Percentiles rank a stretch among this genome's conserved stretches.
phyloP scores from a whole-genome alignment of 1,140 invertebrate genomes.

The Procambarus virginalis region DNA sequence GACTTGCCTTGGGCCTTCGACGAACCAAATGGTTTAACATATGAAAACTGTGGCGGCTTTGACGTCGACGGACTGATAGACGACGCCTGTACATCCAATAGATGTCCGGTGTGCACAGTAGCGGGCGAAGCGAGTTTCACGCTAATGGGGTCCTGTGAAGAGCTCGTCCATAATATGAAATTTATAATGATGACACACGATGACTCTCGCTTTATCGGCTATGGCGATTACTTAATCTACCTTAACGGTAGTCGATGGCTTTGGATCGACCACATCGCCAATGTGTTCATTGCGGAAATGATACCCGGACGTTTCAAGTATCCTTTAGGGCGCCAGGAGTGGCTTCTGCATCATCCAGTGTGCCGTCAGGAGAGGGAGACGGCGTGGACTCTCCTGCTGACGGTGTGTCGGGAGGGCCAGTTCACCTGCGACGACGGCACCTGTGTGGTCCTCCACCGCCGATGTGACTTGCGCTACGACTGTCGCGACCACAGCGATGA shows the following conservation, averaged over 20 bases:
- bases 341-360: constrained; percentile 44
- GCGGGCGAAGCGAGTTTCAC: constrained; percentile 34
- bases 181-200: constrained; percentile 39
- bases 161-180: constrained; percentile 32
- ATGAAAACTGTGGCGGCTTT: constrained; percentile 57
- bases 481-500: constrained; percentile 93
- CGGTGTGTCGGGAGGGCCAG: constrained; percentile 83
- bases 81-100: constrained; percentile 35
- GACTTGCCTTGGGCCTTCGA: constrained; percentile 59
- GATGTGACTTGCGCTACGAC: constrained; percentile 88
- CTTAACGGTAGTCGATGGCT: constrained; percentile 24
- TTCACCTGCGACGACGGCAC: constrained; percentile 93
- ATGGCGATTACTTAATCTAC: constrained; percentile 54
- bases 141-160: constrained; percentile 49
- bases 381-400: constrained; percentile 40
- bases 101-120: constrained; percentile 48
- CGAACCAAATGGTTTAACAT: constrained; percentile 60
- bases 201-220: constrained; percentile 28
- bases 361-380: constrained; percentile 26
- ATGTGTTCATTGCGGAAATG: constrained; percentile 26
- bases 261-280: constrained; percentile 33
- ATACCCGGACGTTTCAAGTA: constrained; percentile 35
- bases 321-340: constrained; percentile 42
- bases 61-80: constrained; percentile 52
- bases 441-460: constrained; percentile 86